Evolutionary conservation across 2,888 invertebrate species (phyloP).

Genomic region (Julus scanicus): DNA sequence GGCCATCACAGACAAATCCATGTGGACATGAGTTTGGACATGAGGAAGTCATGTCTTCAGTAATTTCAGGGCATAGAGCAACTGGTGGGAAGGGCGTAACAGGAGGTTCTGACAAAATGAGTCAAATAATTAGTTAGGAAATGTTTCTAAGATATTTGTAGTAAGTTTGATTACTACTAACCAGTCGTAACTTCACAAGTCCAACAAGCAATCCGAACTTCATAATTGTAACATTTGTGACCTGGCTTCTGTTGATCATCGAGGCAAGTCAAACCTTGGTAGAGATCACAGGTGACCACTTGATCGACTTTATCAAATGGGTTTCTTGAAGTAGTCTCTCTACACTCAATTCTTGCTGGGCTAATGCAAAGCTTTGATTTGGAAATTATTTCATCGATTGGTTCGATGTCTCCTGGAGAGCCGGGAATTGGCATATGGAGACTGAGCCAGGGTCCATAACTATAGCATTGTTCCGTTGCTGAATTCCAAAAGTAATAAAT

Average conservation of each 20-base stretch:
- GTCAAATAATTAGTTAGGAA: not conserved
- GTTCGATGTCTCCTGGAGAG: conserved; percentile 63
- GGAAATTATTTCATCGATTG: conserved; percentile 62
- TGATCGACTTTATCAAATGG: conserved; percentile 53
- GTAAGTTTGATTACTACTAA: not conserved
- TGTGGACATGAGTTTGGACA: conserved; percentile 68
- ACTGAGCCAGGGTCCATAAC: conserved; percentile 64
- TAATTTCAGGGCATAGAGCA: conserved; percentile 64
- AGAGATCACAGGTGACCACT: conserved; percentile 57
- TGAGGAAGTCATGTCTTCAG: conserved; percentile 62
- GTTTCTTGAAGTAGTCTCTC: conserved; percentile 52
- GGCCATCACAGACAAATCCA: conserved; percentile 78
- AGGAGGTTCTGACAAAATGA: conserved; percentile 52
- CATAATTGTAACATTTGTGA: conserved; percentile 63
- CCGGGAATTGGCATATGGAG: conserved; percentile 61
- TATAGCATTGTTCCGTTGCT: conserved; percentile 61
- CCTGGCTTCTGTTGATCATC: conserved; percentile 50
- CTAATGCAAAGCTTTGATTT: conserved; percentile 59
- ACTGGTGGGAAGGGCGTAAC: conserved; percentile 58
- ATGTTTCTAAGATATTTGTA: not conserved
- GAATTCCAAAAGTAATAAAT: not conserved
- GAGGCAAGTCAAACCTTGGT: conserved; percentile 56
- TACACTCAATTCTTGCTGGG: conserved; percentile 61
- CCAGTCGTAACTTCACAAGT: conserved; percentile 54
- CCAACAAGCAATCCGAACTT: conserved; percentile 64